These are phyloP conservation scores for Fregata magnificens DNA, from an alignment of 2,113 vertebrate species.

Conservation along the genomic window DNA sequence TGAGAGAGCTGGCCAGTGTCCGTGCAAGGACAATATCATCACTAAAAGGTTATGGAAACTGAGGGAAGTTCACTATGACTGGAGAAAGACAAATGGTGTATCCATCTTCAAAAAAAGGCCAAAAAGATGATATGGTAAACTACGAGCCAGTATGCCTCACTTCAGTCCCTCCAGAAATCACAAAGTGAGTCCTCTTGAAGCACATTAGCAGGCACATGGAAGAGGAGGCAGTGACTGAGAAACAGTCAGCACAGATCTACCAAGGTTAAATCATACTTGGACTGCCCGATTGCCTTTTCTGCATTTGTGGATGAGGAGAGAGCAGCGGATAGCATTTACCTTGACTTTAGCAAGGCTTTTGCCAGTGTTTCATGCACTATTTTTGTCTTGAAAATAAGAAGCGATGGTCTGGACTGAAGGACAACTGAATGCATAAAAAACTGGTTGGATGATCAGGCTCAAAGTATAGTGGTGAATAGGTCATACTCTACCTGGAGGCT, in stretches of 20 bases:
- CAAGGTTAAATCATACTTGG: not conserved
- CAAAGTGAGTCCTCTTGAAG: not conserved
- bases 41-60: not conserved
- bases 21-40: not conserved
- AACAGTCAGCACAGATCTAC: not conserved
- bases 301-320: not conserved
- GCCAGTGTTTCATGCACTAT: not conserved
- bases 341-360: not conserved
- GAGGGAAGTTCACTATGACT: not conserved
- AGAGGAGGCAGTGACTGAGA: not conserved
- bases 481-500: not conserved
- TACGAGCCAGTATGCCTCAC: not conserved
- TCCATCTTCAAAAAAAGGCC: not conserved
- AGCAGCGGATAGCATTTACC: not conserved
- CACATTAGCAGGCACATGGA: not conserved
- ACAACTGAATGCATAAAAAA: not conserved
- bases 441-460: not conserved
- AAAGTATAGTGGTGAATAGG: not conserved
- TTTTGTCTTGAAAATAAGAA: not conserved
- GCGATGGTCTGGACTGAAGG: not conserved
- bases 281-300: not conserved
- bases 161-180: not conserved
- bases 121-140: not conserved
- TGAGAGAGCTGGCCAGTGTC: not conserved
- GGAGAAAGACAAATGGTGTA: not conserved